Base-by-base conservation (phyloP, 2,113 vertebrate genomes). In the Cinclus cinclus region DNA sequence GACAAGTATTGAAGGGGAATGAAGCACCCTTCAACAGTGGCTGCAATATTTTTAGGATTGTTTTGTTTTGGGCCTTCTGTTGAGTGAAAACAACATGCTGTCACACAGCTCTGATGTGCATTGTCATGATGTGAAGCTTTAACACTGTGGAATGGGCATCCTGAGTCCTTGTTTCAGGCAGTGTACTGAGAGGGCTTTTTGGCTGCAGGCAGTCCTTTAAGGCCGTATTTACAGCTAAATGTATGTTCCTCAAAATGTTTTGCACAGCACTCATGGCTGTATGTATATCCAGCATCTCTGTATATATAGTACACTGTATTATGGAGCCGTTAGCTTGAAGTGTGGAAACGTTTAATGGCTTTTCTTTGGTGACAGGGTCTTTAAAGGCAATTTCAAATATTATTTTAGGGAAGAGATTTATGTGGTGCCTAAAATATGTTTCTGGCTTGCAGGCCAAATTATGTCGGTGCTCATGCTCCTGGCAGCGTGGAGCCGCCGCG, bases 401-500 rank as follows among this genome's bases (percentile, higher is more conserved):
- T 95, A 90, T 96, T 92, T 73, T 83, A 93, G 84, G 80, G 68
- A 94, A 84, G 84, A 95, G 89, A 90, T 92, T 97, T 96, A 97
- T 86, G 86, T 27, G 11, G 46, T 97, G 92, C 93, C 91, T 96
- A 96, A 97, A 93, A 71, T 56, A 49, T 62, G 50, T 95, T 92
- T 93, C 88, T 97, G 95, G 97, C 60, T 97, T 97, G n/a, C 97
- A 98, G 98, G 97, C 94, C 95, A 52, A 89, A 90, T 77, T 95
- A 95, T 95, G 96, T 87, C 13, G 22, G 90, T 96, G 97, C 91
- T 15, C 71, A 92, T 82, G 87, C 68, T 87, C 58, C 58, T 87
- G 76, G 90, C 92, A 93, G 89, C 65, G 64, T 46, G n/a, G 90
- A 97, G 91, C 86, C 47, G 25, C 94, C 87, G 28, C 50, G 37